phyloP scores from a whole-genome alignment of 2,113 vertebrate species.

The Sturnus vulgaris region DNA sequence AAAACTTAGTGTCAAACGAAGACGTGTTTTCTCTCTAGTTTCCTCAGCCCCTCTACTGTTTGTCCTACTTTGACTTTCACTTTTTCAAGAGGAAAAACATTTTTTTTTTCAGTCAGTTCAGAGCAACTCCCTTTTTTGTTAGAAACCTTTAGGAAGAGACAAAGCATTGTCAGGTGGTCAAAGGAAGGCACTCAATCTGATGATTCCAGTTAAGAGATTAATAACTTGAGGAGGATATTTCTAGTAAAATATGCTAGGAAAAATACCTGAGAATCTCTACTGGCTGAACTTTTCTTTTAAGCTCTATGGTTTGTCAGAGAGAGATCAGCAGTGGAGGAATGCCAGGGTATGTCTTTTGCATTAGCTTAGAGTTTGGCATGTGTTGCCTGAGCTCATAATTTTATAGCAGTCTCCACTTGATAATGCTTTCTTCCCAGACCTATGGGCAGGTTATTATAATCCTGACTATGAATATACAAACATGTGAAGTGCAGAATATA shows the following conservation, averaged over 20 bases:
- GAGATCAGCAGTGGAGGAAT: neutral
- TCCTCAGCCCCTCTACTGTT: neutral
- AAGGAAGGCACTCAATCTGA: neutral
- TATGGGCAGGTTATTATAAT: neutral
- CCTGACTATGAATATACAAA: neutral
- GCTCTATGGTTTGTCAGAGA: neutral
- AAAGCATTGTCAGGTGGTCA: neutral
- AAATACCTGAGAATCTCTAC: neutral
- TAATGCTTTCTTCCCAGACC: neutral
- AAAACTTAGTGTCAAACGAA: neutral
- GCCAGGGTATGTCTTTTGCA: neutral
- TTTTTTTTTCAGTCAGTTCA: neutral
- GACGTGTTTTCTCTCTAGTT: neutral
- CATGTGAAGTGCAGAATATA: neutral
- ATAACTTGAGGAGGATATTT: neutral
- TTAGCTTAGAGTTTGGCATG: neutral
- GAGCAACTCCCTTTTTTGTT: neutral
- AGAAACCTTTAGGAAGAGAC: neutral
- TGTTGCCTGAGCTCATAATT: neutral
- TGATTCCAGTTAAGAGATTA: neutral
- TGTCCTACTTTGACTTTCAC: neutral
- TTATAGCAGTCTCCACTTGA: neutral
- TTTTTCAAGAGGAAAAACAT: neutral
- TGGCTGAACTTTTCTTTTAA: neutral
- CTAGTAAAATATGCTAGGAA: neutral